These are phyloP conservation scores for Gryllus bimaculatus DNA, from an alignment of 1,140 invertebrate genomes.

Conservation along the genomic window DNA sequence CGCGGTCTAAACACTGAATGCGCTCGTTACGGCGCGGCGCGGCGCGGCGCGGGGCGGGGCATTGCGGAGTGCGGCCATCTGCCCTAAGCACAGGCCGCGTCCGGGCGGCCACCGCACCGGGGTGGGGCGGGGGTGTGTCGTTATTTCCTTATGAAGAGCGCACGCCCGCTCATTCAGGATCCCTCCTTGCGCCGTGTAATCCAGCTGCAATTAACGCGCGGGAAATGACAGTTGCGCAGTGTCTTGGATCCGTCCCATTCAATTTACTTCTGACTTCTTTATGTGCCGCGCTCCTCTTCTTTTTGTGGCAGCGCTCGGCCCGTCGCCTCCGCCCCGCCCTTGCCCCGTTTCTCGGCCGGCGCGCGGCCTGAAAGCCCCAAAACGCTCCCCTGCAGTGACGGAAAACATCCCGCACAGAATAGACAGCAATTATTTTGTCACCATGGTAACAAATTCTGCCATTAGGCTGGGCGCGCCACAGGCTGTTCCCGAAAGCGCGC, in stretches of 20 bases:
- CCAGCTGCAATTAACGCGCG: neutral
- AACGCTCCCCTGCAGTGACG: neutral
- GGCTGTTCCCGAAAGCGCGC: too few species aligned
- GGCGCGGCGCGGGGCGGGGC: too few species aligned
- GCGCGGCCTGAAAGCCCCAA: neutral
- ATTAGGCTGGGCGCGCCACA: neutral
- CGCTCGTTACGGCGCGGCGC: too few species aligned
- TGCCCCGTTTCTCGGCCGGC: neutral
- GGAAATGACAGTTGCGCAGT: neutral
- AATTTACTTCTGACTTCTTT: neutral
- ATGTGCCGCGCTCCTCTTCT: neutral
- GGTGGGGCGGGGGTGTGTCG: too few species aligned
- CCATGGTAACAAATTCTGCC: neutral
- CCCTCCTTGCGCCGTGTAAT: neutral
- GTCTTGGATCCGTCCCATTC: neutral
- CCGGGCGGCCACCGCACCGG: too few species aligned
- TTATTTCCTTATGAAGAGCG: neutral
- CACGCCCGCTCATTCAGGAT: neutral
- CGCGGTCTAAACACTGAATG: too few species aligned
- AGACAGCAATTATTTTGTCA: conserved; percentile 5
- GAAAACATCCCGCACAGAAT: neutral
- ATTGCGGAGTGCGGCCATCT: too few species aligned
- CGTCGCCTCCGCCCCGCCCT: neutral
- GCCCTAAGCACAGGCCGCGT: too few species aligned
- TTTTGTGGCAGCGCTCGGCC: neutral